Evolutionary conservation across 1,140 invertebrate genomes (phyloP).

Genomic region (Drosophila neocordata): DNA sequence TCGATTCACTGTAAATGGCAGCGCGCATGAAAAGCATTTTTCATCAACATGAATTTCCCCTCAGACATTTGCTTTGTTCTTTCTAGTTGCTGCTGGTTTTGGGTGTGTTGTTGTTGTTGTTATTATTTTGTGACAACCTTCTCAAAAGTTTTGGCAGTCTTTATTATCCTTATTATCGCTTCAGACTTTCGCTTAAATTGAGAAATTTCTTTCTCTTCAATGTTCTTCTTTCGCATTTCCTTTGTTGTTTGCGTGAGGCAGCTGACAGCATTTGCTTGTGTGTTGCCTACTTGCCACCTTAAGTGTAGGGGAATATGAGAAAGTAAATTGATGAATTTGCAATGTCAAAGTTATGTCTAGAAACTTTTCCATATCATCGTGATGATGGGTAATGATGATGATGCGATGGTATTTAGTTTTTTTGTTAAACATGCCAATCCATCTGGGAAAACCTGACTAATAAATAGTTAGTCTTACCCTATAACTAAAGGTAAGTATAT

Average conservation of each 20-base stretch:
- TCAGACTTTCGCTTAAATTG: constrained; percentile 65
- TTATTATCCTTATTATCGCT: constrained; percentile 80
- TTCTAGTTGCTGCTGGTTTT: constrained; percentile 10
- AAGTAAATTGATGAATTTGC: constrained; percentile 8
- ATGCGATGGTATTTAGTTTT: neutral
- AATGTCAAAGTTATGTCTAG: constrained; percentile 4
- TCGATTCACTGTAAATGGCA: constrained; percentile 68
- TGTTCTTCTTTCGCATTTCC: constrained; percentile 29
- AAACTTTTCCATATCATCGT: neutral
- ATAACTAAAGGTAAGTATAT: too few relatives aligned
- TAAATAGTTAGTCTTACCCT: too few relatives aligned
- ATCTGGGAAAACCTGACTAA: too few relatives aligned
- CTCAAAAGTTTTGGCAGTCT: constrained; percentile 75
- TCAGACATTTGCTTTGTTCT: constrained; percentile 76
- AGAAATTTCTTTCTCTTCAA: constrained; percentile 39
- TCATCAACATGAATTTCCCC: constrained; percentile 76
- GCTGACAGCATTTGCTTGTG: constrained; percentile 25
- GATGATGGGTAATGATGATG: neutral
- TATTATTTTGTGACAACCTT: constrained; percentile 51
- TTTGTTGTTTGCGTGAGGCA: constrained; percentile 30
- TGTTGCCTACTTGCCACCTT: neutral
- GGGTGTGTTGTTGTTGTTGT: constrained; percentile 16
- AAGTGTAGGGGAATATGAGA: constrained; percentile 1
- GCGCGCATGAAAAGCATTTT: constrained; percentile 77
- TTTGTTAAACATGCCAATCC: neutral